These are phyloP conservation scores for Cosmia pyralina DNA, from an alignment of 2,888 invertebrate genomes.

Conservation along the genomic window DNA sequence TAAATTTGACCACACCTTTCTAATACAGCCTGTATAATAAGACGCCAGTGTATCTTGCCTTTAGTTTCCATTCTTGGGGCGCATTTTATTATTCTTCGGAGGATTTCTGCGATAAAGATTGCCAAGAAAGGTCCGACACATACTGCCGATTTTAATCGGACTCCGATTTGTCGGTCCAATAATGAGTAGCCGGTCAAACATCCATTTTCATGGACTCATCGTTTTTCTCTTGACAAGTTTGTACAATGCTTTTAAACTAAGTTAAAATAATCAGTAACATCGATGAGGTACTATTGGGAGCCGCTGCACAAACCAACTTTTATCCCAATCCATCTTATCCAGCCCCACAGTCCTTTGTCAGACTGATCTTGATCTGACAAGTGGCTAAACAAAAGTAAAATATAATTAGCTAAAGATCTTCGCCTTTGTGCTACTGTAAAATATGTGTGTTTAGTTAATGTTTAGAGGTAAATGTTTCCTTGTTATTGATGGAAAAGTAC, in stretches of 20 bases:
- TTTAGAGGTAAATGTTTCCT: too few species aligned
- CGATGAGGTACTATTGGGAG: not conserved
- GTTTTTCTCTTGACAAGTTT: not conserved
- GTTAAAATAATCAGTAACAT: not conserved
- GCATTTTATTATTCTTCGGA: not conserved
- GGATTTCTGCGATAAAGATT: not conserved
- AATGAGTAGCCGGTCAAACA: not conserved
- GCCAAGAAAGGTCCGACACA: not conserved
- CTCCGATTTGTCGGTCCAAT: not conserved
- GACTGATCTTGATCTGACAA: accelerated
- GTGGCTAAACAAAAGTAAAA: constrained; percentile 1
- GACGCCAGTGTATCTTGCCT: constrained; percentile 22
- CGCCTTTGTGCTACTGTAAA: too few species aligned
- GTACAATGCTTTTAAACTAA: not conserved
- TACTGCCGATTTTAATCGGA: not conserved
- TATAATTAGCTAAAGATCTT: not conserved
- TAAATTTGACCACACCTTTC: too few species aligned
- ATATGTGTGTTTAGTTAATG: too few species aligned
- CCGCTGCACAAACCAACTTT: not conserved
- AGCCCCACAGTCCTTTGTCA: not conserved
- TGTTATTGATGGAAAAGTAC: too few species aligned
- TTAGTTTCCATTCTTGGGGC: not conserved
- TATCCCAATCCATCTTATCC: not conserved
- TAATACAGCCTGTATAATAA: not conserved
- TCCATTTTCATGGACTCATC: not conserved